Base-by-base conservation (phyloP, 1,140 invertebrate genomes). In the Scaptomyza pallida region DNA sequence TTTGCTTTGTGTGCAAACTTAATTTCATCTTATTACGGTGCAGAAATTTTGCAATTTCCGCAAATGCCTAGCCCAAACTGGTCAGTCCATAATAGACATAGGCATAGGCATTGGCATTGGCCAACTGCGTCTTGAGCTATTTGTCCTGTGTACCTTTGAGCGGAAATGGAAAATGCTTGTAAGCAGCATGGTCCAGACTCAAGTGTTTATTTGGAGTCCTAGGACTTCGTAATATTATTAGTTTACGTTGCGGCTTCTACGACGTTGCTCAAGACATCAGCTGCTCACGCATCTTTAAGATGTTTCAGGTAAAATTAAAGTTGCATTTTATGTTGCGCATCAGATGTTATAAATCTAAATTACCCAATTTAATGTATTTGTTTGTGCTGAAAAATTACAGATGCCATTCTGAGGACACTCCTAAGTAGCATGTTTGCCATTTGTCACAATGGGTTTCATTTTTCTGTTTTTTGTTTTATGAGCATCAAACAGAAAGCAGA, bases 41-140 rank as follows among this genome's bases (percentile, higher is more conserved):
- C 75, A 89, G 78, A 88, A 88, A 89, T 89, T 88, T 88, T 89
- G 82, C 83, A 88, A 88, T 88, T 88, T 88, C 82, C 82, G 83
- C 78, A 82, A 75, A 61, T 45, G 61, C 15, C 65, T 60, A 60
- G 16, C 56, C 57, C 43, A 35, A n/a, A 26, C 60, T 63, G 79
- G 78, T 75, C 79, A 62, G 64, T 19, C 45, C 13, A 43, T 21
- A n/a, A 12, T 30, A 26, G 2, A 5, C 5, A 30, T 30, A 26
- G 23, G 23, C 8, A 55, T 23, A n/a, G 33, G 16, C 30, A 37
- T 19, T 21, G 21, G 30, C 30, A 69, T 68, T 69, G 41, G 21
- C 8, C 16, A n/a, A 73, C 44, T 81, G 21, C 77, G 77, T 67
- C 57, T 79, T 56, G 37, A 43, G 33, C 44, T 15, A 40, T 54